Evolutionary conservation across 1,140 invertebrate genomes (phyloP), one percentile per base, ranked within the genome.

Genomic region (Aradophagus sp.): DNA sequence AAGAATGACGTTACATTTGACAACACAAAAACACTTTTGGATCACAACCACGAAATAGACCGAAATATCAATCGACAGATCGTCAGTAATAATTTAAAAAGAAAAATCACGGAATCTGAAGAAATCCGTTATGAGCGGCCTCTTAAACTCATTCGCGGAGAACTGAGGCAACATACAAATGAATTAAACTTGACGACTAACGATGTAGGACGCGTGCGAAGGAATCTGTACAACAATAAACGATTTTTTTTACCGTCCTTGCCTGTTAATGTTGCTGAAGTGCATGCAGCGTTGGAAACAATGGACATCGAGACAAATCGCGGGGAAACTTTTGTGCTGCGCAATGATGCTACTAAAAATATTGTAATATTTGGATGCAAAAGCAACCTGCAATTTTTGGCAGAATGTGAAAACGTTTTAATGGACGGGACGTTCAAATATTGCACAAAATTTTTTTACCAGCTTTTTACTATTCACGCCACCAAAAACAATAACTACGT

Each of bases 161-260:
- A 38, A 38, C 5, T 38, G n/a, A 10, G 0, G 11, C 15, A 10
- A 5, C 17, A 38, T 38, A 10, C 4, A 38, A 20, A 38, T 2
- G 36, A 38, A 20, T 5, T 38, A 0, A n/a, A 20, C 5, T 12
- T 38, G 13, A 38, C 6, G 2, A 38, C 15, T 10, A 19, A 10
- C 0, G 16, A 38, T 17, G 16, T 38, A 10, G 10, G 7, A 19
- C 15, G 17, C 17, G 20, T 38, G n/a, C 36, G 10, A 10, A 5
- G 20, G 20, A 38, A 38, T 38, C n/a, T 38, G 10, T 38, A 38
- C 11, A 38, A 38, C 13, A 7, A 3, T 38, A 19, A 38, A 19
- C 12, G 16, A 20, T 5, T 2, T 5, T 38, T 8, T 20, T 19
- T 12, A 10, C 36, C 36, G 6, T 5, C 10, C n/a, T 38, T 38